A percentile compares a stretch with the other conserved stretches of the same genome.
Conservation (phyloP, 2,888 invertebrate species). For the Lithophane ornitopus region DNA sequence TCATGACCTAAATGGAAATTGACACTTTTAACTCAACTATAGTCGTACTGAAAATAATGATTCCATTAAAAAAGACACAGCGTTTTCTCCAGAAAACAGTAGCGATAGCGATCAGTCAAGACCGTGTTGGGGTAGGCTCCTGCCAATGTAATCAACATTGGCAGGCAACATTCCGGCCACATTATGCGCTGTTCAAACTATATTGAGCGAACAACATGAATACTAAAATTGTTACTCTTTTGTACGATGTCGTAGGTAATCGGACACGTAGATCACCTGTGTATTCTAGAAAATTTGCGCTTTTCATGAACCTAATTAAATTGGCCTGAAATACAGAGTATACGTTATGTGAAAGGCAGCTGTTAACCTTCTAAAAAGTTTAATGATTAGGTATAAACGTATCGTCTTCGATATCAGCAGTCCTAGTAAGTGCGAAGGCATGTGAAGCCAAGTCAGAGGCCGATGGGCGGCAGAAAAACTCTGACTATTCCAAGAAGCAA, state of each 20-base stretch:
- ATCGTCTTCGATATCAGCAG: not conserved
- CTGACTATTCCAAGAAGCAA: too few species aligned
- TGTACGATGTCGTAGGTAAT: slow-evolving; percentile 3
- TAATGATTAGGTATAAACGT: not conserved
- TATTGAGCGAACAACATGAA: not conserved
- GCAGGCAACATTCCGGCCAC: slow-evolving; percentile 21
- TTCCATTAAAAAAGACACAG: not conserved
- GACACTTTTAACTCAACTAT: not conserved
- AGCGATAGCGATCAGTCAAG: slow-evolving; percentile 1
- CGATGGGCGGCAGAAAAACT: too few species aligned
- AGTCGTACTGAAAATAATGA: not conserved
- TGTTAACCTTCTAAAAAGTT: not conserved
- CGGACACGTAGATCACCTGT: not conserved
- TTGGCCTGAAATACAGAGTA: not conserved
- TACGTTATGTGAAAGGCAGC: not conserved
- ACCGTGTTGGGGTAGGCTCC: slow-evolving; percentile 30
- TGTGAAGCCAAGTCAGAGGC: too few species aligned
- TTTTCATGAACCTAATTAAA: not conserved
- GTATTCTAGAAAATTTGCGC: not conserved
- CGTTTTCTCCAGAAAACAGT: not conserved
- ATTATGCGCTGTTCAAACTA: slow-evolving; percentile 4
- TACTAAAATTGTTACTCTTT: slow-evolving; percentile 3
- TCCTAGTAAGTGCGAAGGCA: too few species aligned
- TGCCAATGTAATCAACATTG: too few species aligned
- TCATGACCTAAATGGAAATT: too few species aligned